Percentiles rank a stretch among this genome's conserved stretches.
Conservation (phyloP, 2,797 vertebrate genomes). For the Craterocephalus amniculus region DNA sequence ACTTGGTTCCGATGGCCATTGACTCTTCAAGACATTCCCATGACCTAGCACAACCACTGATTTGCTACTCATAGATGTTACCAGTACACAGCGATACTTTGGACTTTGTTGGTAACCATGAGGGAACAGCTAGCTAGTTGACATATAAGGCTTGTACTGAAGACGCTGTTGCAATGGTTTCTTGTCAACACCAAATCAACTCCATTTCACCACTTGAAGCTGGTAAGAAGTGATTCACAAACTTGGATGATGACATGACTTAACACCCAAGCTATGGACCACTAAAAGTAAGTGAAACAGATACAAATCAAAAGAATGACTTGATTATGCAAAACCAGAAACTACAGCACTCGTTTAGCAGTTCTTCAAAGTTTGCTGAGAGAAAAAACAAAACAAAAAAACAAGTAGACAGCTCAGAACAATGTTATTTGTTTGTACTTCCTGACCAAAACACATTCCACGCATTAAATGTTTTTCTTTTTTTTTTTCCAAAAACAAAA, state of each 20-base stretch:
- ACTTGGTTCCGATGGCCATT: conserved; percentile 42
- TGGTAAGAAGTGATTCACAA: conserved; percentile 55
- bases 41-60: conserved; percentile 39
- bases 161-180: conserved; percentile 65
- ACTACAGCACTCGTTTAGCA: conserved; percentile 90
- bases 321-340: conserved; percentile 83
- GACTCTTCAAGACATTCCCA: conserved; percentile 52
- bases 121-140: conserved; percentile 51
- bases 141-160: conserved; percentile 69
- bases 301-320: conserved; percentile 82
- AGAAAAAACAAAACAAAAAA: conserved; percentile 67
- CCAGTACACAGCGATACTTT: conserved; percentile 40
- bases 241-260: conserved; percentile 57
- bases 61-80: conserved; percentile 36
- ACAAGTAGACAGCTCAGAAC: conserved; percentile 87
- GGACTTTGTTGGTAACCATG: conserved; percentile 32
- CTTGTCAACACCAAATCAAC: conserved; percentile 53
- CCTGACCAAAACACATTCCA: conserved; percentile 92
- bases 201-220: conserved; percentile 53
- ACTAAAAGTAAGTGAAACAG: conserved; percentile 56
- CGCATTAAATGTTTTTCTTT: conserved; percentile 91
- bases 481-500: conserved; percentile 80
- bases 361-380: conserved; percentile 84
- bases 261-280: conserved; percentile 55
- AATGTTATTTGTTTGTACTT: conserved; percentile 83